A percentile compares a stretch with the other conserved stretches of the same genome.
Evolutionary conservation across 2,888 invertebrate genomes (phyloP).

Genomic region (Oxycera nigricornis): DNA sequence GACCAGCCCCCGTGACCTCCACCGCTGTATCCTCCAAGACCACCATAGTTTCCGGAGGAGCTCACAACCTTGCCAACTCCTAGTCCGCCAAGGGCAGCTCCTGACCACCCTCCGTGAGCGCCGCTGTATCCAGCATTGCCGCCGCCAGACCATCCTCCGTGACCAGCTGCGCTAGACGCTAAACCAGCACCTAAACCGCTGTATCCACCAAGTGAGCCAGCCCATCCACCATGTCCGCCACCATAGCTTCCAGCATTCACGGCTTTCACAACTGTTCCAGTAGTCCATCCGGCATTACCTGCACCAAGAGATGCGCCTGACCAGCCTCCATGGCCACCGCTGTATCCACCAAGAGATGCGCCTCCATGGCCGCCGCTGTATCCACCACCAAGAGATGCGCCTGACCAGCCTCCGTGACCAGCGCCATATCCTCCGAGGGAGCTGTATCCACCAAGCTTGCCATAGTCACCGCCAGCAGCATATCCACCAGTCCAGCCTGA

Average conservation of each 20-base stretch:
- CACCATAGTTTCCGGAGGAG: background rate
- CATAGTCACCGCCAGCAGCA: background rate
- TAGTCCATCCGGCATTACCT: slow-evolving; percentile 3
- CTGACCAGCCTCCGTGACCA: background rate
- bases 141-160: background rate
- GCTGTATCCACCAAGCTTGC: background rate
- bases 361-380: background rate
- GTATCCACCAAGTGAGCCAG: slow-evolving; percentile 17
- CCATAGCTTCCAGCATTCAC: background rate
- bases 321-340: background rate
- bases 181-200: background rate
- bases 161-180: background rate
- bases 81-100: background rate
- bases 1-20: background rate
- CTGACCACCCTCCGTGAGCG: background rate
- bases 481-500: background rate
- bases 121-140: background rate
- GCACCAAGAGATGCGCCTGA: background rate
- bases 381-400: too few species aligned
- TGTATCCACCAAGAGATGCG: background rate
- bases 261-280: background rate
- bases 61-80: background rate
- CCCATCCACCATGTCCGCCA: slow-evolving; percentile 1
- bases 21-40: slow-evolving; percentile 19
- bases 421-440: slow-evolving; percentile 8